A percentile compares a stretch with the other conserved stretches of the same genome.
phyloP scores from a whole-genome alignment of 2,113 vertebrate genomes.

The Brienomyrus brachyistius region DNA sequence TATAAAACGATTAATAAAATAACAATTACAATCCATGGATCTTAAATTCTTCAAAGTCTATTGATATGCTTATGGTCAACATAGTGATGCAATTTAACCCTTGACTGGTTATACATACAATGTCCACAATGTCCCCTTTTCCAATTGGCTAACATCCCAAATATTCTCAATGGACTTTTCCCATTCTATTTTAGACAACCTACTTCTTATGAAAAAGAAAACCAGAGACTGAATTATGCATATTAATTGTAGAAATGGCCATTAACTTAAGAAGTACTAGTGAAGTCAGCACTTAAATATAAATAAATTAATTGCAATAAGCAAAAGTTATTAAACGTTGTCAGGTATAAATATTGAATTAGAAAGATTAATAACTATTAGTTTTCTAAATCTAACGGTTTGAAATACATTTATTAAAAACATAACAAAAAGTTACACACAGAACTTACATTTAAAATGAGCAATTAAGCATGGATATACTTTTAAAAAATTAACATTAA shows the following conservation, averaged over 20 bases:
- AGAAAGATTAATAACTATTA: not conserved
- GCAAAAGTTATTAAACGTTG: not conserved
- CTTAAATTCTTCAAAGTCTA: not conserved
- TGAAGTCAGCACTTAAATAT: not conserved
- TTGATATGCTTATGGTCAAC: not conserved
- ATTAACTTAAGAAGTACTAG: not conserved
- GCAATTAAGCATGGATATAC: not conserved
- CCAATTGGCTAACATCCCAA: not conserved
- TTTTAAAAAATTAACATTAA: not conserved
- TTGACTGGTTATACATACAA: not conserved
- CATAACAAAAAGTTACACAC: not conserved
- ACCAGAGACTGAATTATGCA: not conserved
- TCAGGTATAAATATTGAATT: not conserved
- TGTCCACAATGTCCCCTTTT: not conserved
- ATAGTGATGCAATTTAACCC: not conserved
- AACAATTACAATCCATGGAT: not conserved
- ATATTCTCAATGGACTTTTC: not conserved
- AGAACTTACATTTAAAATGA: not conserved
- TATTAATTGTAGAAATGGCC: not conserved
- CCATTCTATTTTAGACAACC: constrained; percentile 10
- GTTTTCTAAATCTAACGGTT: not conserved
- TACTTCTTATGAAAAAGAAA: constrained; percentile 5
- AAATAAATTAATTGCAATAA: not conserved
- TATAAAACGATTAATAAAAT: not conserved
- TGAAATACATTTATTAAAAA: not conserved